Percentiles rank a stretch among this genome's conserved stretches.
Conservation (phyloP, 2,888 invertebrate species). For the Ariolimax columbianus region DNA sequence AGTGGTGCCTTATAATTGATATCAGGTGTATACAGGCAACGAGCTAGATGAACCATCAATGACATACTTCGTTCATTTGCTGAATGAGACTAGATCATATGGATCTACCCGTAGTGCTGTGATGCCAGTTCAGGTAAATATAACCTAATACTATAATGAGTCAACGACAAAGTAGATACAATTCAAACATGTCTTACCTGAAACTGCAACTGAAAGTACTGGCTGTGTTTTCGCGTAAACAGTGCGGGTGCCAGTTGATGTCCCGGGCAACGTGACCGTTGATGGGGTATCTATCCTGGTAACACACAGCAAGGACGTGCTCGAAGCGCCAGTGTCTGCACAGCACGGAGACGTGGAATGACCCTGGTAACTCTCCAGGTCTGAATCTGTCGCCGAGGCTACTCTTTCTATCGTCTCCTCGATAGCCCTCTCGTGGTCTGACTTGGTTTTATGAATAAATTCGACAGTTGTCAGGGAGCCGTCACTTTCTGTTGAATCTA, state of each 20-base stretch:
- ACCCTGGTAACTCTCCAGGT: not conserved
- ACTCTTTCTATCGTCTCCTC: conserved; percentile 38
- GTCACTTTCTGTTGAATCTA: conserved; percentile 49
- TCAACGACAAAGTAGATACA: too few species aligned
- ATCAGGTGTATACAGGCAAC: too few species aligned
- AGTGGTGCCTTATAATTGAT: too few species aligned
- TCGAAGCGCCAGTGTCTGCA: not conserved
- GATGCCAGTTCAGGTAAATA: too few species aligned
- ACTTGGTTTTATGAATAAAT: not conserved
- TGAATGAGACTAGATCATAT: too few species aligned
- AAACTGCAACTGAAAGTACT: conserved; percentile 29
- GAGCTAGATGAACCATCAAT: too few species aligned
- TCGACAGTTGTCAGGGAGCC: not conserved
- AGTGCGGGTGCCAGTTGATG: conserved; percentile 34
- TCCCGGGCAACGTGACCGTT: not conserved
- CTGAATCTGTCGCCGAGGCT: conserved; percentile 30
- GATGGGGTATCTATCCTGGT: not conserved
- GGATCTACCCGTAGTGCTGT: too few species aligned
- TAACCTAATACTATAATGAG: too few species aligned
- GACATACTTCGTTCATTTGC: too few species aligned
- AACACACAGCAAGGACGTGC: not conserved
- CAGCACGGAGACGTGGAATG: not conserved
- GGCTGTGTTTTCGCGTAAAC: conserved; percentile 46
- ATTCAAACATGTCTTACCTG: conserved; percentile 26
- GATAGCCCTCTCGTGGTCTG: conserved; percentile 31